Base-by-base conservation (phyloP, 2,113 vertebrate genomes). In the Sporophila hypoxantha region DNA sequence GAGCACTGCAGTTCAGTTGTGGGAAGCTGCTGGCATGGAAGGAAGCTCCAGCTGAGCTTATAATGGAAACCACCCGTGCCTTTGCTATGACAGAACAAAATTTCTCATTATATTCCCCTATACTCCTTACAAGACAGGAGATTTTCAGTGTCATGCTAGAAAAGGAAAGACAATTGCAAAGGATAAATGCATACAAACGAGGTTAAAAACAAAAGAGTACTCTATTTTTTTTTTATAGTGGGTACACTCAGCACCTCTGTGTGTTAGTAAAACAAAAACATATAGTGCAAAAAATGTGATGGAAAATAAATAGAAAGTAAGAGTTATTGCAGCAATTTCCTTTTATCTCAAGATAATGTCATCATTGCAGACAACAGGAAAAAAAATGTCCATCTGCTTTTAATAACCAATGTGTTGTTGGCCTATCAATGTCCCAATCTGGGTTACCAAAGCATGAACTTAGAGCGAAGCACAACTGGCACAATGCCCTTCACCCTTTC, bases 331-430 rank as follows among this genome's bases (percentile, higher is more conserved):
- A 92, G 75, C 34, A 73, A 87, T 93, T 74, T 95, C 75, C 94
- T 93, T 92, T 82, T 74, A 89, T 88, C 85, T 92, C 89, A 80
- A 94, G 75, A 91, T 93, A 95, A 93, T 79, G 78, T 55, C 74
- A 46, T 50, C 67, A 61, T 17, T 74, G 41, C n/a, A 83, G 52
- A 70, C 19, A 95, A 75, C 12, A 66, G 41, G 92, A 76, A 62
- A 91, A 52, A 90, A 89, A 85, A 89, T 74, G 34, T 70, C 64
- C 75, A 39, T 61, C 59, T 90, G 79, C 62, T 93, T 94, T 83
- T 83, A 84, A 83, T 60, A 86, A 84, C 18, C 23, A 34, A 16
- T 30, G 44, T 64, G 39, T 83, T 86, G 55, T 77, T 93, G 88
- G 85, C 80, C 71, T 76, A 82, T 71, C 73, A 92, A 79, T 70